Conservation (phyloP, 2,888 invertebrate genomes). For the Nephrotoma appendiculata region DNA sequence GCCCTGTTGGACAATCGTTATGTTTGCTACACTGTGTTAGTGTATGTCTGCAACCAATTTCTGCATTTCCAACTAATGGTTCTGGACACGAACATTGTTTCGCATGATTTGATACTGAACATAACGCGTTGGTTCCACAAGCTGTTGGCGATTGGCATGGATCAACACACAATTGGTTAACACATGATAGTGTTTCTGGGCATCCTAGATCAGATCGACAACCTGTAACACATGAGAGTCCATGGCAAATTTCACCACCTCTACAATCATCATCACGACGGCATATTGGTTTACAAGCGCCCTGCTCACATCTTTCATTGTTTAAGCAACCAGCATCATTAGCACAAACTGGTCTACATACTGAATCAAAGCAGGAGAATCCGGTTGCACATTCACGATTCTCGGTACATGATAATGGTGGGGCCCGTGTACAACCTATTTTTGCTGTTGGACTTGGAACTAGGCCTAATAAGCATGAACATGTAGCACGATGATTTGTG, state of each 20-base stretch:
- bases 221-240: conserved; percentile 61
- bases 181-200: conserved; percentile 52
- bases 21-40: conserved; percentile 46
- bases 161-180: conserved; percentile 64
- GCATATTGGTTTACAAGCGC: conserved; percentile 72
- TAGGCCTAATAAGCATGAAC: conserved; percentile 62
- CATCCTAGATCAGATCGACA: conserved; percentile 72
- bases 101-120: conserved; percentile 51
- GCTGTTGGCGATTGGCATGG: conserved; percentile 61
- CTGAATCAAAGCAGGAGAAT: conserved; percentile 55
- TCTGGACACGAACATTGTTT: conserved; percentile 60
- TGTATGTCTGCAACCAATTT: conserved; percentile 54
- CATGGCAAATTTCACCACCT: conserved; percentile 74
- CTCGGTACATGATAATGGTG: conserved; percentile 55
- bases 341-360: conserved; percentile 67
- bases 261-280: conserved; percentile 74
- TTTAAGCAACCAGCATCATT: conserved; percentile 60
- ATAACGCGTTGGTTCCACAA: conserved; percentile 72
- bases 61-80: conserved; percentile 59
- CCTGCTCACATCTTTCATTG: conserved; percentile 51
- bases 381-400: conserved; percentile 62
- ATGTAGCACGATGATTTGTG: conserved; percentile 64
- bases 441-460: conserved; percentile 81
- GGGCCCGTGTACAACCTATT: conserved; percentile 72
- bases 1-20: conserved; percentile 52